These are phyloP conservation scores for Flabesymbios commensalis DNA, from an alignment of 2,888 invertebrate genomes.

Conservation along the genomic window DNA sequence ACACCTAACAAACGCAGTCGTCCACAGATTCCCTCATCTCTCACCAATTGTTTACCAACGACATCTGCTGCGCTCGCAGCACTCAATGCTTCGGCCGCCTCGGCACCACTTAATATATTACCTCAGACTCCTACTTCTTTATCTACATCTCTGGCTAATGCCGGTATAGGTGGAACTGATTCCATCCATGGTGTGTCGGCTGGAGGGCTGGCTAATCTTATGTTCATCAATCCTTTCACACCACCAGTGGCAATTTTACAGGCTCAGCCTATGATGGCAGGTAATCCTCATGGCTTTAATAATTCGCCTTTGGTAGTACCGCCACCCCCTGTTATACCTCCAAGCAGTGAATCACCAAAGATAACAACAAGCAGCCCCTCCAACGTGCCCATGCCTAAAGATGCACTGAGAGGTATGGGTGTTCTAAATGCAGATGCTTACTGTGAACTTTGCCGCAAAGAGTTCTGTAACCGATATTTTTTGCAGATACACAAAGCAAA, in stretches of 20 bases:
- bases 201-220: slow-evolving; percentile 55
- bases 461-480: slow-evolving; percentile 59
- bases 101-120: no score
- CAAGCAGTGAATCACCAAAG: slow-evolving; percentile 33
- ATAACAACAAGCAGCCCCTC: slow-evolving; percentile 20
- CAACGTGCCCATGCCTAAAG: background rate
- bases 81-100: no score
- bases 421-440: slow-evolving; percentile 67
- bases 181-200: no score
- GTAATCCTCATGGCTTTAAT: background rate
- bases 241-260: slow-evolving; percentile 55
- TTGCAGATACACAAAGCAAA: slow-evolving; percentile 59
- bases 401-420: slow-evolving; percentile 8
- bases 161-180: no score
- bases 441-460: slow-evolving; percentile 82
- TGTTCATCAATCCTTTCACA: slow-evolving; percentile 60
- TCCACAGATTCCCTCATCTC: no score
- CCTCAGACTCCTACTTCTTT: no score
- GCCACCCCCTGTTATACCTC: slow-evolving; percentile 16
- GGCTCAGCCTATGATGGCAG: slow-evolving; percentile 20
- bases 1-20: no score
- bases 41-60: no score
- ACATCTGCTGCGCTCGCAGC: no score
- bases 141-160: no score
- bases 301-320: background rate